Conservation (phyloP, 2,797 vertebrate genomes). For the Rhinoraja longicauda region DNA sequence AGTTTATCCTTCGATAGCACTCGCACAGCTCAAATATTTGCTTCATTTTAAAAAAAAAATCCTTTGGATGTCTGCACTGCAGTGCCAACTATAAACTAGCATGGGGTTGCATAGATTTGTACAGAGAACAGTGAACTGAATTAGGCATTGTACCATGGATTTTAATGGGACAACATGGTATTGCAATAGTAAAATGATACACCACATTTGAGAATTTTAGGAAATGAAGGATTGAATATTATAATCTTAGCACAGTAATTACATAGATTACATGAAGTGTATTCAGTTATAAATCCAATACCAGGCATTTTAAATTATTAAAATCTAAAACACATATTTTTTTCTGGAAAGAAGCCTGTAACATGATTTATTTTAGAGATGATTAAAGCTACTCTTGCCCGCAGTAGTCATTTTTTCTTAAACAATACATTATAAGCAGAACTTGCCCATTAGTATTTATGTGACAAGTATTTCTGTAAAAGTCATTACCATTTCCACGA, state of each 20-base stretch:
- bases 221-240: neutral
- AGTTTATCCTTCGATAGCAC: neutral
- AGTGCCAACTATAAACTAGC: neutral
- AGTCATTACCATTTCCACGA: conserved; percentile 19
- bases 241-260: neutral
- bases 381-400: conserved; percentile 12
- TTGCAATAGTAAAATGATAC: neutral
- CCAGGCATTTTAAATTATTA: conserved; percentile 6
- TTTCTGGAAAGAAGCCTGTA: conserved; percentile 22
- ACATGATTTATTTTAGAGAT: conserved; percentile 30
- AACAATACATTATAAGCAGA: neutral
- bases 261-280: neutral
- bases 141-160: neutral
- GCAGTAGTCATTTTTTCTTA: conserved; percentile 18
- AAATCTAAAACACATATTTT: neutral
- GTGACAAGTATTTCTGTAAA: neutral
- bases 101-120: neutral
- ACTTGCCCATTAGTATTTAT: conserved; percentile 2
- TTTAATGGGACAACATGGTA: neutral
- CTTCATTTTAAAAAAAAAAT: neutral
- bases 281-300: neutral
- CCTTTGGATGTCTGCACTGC: conserved; percentile 15
- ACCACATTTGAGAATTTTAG: neutral
- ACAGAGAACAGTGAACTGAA: conserved; percentile 12
- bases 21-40: neutral